These are phyloP conservation scores for Vulpes lagopus DNA, from an alignment of 2,113 vertebrate genomes.

Conservation along the genomic window DNA sequence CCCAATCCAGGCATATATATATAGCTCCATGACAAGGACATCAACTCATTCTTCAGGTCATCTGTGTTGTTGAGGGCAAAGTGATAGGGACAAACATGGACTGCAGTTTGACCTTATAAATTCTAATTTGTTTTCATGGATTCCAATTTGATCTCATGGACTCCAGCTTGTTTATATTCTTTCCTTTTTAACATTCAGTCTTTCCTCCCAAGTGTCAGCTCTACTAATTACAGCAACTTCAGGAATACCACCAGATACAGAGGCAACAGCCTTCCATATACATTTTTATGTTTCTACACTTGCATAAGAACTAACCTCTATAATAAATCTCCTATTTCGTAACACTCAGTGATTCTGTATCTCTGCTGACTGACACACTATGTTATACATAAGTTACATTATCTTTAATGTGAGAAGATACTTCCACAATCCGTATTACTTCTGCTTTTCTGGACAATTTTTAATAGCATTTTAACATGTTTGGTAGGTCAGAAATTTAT, in stretches of 20 bases:
- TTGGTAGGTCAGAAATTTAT: constrained; percentile 27
- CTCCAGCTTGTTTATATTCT: not conserved
- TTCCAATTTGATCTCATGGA: not conserved
- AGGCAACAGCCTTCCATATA: not conserved
- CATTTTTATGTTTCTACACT: not conserved
- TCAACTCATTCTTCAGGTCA: constrained; percentile 13
- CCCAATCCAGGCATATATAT: not conserved
- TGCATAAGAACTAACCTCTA: constrained; percentile 14
- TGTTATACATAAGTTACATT: not conserved
- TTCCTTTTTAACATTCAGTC: not conserved
- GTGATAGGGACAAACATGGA: not conserved
- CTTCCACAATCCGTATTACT: not conserved
- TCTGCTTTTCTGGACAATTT: constrained; percentile 34
- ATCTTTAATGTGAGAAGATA: not conserved
- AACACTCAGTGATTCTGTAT: not conserved
- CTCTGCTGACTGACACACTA: not conserved
- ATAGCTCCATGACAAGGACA: not conserved
- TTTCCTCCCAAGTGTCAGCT: not conserved
- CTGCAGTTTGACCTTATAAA: not conserved
- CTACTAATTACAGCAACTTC: not conserved
- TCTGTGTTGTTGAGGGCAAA: not conserved
- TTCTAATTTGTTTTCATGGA: not conserved
- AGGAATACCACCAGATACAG: not conserved
- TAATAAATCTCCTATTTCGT: not conserved
- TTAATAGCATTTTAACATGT: constrained; percentile 2